Base-by-base conservation (phyloP, 1,140 invertebrate species). In the Xylocopa sonorina region DNA sequence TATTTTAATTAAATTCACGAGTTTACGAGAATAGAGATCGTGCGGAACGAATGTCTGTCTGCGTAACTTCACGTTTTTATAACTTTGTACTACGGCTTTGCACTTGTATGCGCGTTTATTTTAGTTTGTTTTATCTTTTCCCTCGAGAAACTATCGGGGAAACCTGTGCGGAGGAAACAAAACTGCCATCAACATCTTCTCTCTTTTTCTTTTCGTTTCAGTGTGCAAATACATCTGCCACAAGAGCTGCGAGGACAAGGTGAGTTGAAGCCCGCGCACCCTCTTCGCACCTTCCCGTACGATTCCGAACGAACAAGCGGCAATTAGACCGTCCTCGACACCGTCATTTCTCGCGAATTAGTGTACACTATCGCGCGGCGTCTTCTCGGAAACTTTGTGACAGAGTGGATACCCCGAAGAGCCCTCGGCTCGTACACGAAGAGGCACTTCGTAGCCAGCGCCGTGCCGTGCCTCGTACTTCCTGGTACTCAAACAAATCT, bases 221-320 rank as follows among this genome's bases (percentile, higher is more conserved):
- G 96, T 96, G 58, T 96, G 96, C 94, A 96, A 96, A 93, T 96
- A 96, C 93, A 95, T 96, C 84, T 96, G 96, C 88, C 96, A 96
- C 89, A 95, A 95, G 86, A 93, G 94, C 21, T 96, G 96, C 92
- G 96, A 96, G 90, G 95, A 94, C 84, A 96, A 96, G 95, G 96
- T 96, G 75, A 57, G 86, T 63, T 32, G 75, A 32, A n/a, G n/a
- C n/a, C n/a, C n/a, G n/a, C n/a, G n/a, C n/a, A n/a, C n/a, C n/a
- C n/a, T 5, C n/a, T 18, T 16, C 6, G 10, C 24, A 9, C 6
- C 21, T 10, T 43, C 24, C 16, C 32, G 6, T 27, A n/a, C 67
- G 48, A 41, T 51, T 82, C 73, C 62, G 62, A 38, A 24, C 51
- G 67, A 76, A 73, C 50, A 63, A 48, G 32, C 16, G 63, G 38